Evolutionary conservation across 1,140 invertebrate genomes (phyloP).

Genomic region (Oncopeltus fasciatus): DNA sequence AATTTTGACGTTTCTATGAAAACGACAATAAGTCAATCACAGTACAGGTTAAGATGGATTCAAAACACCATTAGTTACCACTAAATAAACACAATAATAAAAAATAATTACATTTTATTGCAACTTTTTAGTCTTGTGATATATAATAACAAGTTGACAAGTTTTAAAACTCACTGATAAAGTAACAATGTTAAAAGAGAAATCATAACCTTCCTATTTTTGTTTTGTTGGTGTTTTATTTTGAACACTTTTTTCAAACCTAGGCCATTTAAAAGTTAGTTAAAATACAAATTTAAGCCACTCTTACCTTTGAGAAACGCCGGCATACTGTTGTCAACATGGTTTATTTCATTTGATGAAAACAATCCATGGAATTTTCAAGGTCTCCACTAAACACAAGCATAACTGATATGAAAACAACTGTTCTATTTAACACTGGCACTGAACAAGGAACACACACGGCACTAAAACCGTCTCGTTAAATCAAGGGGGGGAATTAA

Average conservation of each 20-base stretch:
- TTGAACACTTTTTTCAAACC: background rate
- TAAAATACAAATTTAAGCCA: background rate
- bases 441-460: background rate
- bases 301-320: background rate
- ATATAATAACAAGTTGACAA: background rate
- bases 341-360: background rate
- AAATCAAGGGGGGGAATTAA: background rate
- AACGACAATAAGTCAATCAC: background rate
- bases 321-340: slow-evolving; percentile 7
- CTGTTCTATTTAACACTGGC: background rate
- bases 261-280: background rate
- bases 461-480: background rate
- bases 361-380: background rate
- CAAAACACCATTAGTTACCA: background rate
- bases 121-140: background rate
- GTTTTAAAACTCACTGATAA: background rate
- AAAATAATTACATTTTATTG: background rate
- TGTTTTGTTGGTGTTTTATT: background rate
- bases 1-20: background rate
- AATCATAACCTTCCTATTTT: slow-evolving; percentile 9
- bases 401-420: background rate
- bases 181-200: background rate
- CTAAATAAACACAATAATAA: background rate
- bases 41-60: background rate
- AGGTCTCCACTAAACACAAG: background rate